phyloP scores from a whole-genome alignment of 1,140 invertebrate species.

The Macrobrachium nipponense region DNA sequence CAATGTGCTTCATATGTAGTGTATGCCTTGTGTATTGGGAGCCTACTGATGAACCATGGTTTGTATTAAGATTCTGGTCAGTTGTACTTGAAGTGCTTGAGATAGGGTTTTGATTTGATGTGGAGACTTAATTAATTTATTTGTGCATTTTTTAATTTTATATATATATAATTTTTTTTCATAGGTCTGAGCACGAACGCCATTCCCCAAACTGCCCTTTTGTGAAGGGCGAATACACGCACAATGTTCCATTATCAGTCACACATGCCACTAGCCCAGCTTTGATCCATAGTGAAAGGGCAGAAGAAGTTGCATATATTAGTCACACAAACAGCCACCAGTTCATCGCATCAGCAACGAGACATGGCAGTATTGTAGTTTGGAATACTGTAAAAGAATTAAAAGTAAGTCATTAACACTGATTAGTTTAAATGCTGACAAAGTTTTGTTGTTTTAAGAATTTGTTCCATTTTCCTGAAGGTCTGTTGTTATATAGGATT shows the following conservation, averaged over 20 bases:
- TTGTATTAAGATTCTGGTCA: slow-evolving; percentile 39
- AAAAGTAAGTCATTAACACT: slow-evolving; percentile 69
- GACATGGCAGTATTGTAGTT: slow-evolving; percentile 74
- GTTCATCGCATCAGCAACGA: slow-evolving; percentile 74
- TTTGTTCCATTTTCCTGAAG: too few species aligned
- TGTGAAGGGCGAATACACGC: slow-evolving; percentile 92
- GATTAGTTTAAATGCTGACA: not conserved
- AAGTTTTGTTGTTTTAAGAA: too few species aligned
- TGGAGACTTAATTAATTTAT: slow-evolving; percentile 1
- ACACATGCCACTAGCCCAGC: slow-evolving; percentile 90
- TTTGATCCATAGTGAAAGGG: slow-evolving; percentile 70
- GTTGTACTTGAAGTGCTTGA: not conserved
- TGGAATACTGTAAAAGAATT: slow-evolving; percentile 78
- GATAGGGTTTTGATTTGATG: not conserved
- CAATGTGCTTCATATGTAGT: slow-evolving; percentile 95
- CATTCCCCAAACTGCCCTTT: slow-evolving; percentile 94
- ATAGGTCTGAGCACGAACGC: slow-evolving; percentile 91
- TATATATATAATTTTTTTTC: not conserved
- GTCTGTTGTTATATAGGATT: too few species aligned
- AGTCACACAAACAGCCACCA: slow-evolving; percentile 77
- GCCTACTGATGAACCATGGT: slow-evolving; percentile 92
- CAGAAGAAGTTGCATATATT: slow-evolving; percentile 77
- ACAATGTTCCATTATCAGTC: slow-evolving; percentile 92
- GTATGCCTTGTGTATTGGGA: slow-evolving; percentile 96
- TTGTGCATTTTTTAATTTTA: slow-evolving; percentile 12